Percentiles rank a stretch among this genome's conserved stretches.
These are phyloP conservation scores for Atherinomorus stipes DNA, from an alignment of 2,113 vertebrate genomes.

Conservation along the genomic window DNA sequence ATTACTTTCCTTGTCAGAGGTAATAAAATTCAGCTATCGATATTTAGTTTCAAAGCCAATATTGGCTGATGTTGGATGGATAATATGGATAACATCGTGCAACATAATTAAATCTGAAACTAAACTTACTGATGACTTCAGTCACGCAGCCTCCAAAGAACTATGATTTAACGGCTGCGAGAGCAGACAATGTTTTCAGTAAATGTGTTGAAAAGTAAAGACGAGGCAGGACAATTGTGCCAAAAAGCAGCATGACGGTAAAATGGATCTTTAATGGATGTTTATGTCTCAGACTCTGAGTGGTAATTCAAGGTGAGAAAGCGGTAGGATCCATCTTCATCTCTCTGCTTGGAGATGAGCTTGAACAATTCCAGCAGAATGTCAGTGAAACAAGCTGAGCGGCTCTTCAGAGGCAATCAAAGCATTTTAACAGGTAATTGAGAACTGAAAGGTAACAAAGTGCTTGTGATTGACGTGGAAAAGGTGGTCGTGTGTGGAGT, in stretches of 20 bases:
- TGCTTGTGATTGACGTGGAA: no score
- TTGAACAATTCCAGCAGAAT: not conserved
- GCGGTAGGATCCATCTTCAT: slow-evolving; percentile 9
- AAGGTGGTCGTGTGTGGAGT: no score
- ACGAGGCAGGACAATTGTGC: not conserved
- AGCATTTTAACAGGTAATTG: not conserved
- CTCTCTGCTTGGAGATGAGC: not conserved
- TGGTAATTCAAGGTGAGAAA: not conserved
- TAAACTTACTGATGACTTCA: not conserved
- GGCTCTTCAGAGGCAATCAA: slow-evolving; percentile 1
- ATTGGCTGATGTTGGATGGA: no score
- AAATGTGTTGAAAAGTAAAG: slow-evolving; percentile 13
- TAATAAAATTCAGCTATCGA: no score
- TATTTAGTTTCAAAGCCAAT: no score
- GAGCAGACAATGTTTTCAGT: not conserved
- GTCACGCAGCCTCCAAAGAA: not conserved
- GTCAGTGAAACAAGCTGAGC: not conserved
- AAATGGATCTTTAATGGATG: slow-evolving; percentile 7
- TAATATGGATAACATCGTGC: no score
- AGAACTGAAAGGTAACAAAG: not conserved
- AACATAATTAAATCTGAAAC: not conserved
- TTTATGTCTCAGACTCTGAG: not conserved
- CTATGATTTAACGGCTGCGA: not conserved
- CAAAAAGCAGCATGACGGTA: slow-evolving; percentile 8
- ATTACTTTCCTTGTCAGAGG: no score